A percentile compares a stretch with the other conserved stretches of the same genome.
Evolutionary conservation across 2,113 vertebrate species (phyloP).

Genomic region (Neolamprologus variostigma): DNA sequence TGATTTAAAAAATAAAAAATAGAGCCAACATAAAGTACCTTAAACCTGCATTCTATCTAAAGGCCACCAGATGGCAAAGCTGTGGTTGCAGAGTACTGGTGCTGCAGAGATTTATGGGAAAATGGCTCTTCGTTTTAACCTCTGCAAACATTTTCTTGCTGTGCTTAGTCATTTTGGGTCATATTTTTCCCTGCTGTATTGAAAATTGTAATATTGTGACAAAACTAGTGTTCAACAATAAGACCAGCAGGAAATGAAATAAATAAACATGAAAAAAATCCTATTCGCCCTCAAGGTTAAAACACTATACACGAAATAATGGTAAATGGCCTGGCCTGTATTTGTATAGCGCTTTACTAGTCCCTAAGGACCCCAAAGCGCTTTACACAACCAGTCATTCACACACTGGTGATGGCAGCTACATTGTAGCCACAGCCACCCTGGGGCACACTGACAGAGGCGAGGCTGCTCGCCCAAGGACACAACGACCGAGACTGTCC

Average conservation of each 20-base stretch:
- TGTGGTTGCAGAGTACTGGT: neutral
- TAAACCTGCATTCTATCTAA: neutral
- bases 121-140: neutral
- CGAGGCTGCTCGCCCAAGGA: too few relatives aligned
- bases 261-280: neutral
- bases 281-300: neutral
- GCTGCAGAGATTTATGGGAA: neutral
- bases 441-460: too few relatives aligned
- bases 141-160: neutral
- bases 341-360: too few relatives aligned
- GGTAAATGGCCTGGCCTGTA: neutral
- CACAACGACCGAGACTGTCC: too few relatives aligned
- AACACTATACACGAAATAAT: neutral
- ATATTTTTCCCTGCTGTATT: neutral
- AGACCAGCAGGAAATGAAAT: neutral
- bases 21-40: neutral
- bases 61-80: neutral
- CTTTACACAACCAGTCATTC: too few relatives aligned
- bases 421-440: too few relatives aligned
- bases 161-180: neutral
- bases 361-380: too few relatives aligned
- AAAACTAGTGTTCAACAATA: neutral
- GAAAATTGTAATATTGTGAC: neutral
- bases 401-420: too few relatives aligned
- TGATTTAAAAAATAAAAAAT: neutral